phyloP scores from a whole-genome alignment of 1,140 invertebrate species.

The Caenorhabditis tropicalis region DNA sequence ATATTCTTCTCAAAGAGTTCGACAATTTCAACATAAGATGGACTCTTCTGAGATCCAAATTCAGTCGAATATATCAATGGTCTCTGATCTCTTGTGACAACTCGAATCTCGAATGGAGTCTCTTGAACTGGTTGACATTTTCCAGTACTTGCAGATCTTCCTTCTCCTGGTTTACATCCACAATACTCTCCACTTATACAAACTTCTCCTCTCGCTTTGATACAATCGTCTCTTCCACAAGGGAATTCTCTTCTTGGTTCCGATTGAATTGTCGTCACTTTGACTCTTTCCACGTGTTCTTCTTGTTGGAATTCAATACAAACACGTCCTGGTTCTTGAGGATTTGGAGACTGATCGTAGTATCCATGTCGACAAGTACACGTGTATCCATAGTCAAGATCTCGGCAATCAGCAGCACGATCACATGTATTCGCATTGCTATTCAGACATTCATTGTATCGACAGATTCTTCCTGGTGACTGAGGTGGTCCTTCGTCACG shows the following conservation, averaged over 20 bases:
- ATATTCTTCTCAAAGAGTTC: slow-evolving; percentile 68
- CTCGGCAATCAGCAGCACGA: slow-evolving; percentile 56
- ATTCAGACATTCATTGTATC: slow-evolving; percentile 60
- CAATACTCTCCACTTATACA: slow-evolving; percentile 65
- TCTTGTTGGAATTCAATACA: slow-evolving; percentile 61
- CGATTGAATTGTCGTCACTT: background rate
- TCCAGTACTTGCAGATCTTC: slow-evolving; percentile 56
- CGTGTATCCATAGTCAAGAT: slow-evolving; percentile 59
- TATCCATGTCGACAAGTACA: slow-evolving; percentile 63
- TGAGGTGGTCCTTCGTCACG: slow-evolving; percentile 60
- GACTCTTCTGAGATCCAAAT: slow-evolving; percentile 63
- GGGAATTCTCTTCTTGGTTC: slow-evolving; percentile 60
- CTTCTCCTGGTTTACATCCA: slow-evolving; percentile 65
- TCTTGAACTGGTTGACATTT: slow-evolving; percentile 64
- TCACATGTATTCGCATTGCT: slow-evolving; percentile 57
- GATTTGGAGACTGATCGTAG: slow-evolving; percentile 66
- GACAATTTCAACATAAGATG: slow-evolving; percentile 67
- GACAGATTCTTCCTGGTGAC: slow-evolving; percentile 59
- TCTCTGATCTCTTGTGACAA: slow-evolving; percentile 60
- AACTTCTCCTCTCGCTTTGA: slow-evolving; percentile 62
- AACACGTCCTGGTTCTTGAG: slow-evolving; percentile 63
- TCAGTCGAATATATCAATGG: slow-evolving; percentile 70
- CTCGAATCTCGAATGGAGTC: slow-evolving; percentile 64
- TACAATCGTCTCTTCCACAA: slow-evolving; percentile 64
- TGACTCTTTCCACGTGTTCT: slow-evolving; percentile 12